A percentile compares a stretch with the other conserved stretches of the same genome.
Evolutionary conservation across 2,797 vertebrate species (phyloP).

Genomic region (Hylomyscus alleni): DNA sequence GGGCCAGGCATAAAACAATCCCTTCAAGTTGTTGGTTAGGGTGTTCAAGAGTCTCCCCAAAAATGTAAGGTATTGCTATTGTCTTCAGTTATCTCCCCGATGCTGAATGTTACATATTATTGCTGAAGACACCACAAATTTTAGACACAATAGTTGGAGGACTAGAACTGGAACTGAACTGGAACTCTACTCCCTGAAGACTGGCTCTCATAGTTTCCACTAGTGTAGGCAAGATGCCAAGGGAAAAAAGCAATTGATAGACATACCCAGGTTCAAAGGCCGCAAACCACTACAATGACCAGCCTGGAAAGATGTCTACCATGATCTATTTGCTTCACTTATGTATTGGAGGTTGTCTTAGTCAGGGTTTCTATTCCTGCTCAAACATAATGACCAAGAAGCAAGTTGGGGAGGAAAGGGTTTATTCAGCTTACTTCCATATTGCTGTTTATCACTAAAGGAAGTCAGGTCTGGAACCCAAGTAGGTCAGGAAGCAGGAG

Average conservation of each 20-base stretch:
- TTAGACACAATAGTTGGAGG: neutral
- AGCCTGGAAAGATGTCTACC: neutral
- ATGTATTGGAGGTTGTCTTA: no score
- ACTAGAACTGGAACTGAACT: neutral
- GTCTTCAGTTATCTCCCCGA: neutral
- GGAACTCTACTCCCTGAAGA: neutral
- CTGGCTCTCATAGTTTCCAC: neutral
- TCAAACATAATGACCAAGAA: no score
- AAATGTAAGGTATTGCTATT: neutral
- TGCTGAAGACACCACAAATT: neutral
- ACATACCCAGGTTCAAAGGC: neutral
- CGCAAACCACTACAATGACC: neutral
- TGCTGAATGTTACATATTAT: neutral
- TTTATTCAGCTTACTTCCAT: no score
- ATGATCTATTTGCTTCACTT: neutral
- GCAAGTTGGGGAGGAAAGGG: no score
- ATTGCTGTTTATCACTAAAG: no score
- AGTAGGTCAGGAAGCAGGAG: no score
- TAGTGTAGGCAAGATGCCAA: neutral
- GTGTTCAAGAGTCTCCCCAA: neutral
- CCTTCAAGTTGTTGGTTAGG: neutral
- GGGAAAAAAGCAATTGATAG: neutral
- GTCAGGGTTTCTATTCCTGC: no score
- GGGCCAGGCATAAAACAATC: neutral
- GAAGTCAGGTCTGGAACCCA: no score